phyloP scores from a whole-genome alignment of 2,797 vertebrate genomes.

The Macrochelys suwanniensis region DNA sequence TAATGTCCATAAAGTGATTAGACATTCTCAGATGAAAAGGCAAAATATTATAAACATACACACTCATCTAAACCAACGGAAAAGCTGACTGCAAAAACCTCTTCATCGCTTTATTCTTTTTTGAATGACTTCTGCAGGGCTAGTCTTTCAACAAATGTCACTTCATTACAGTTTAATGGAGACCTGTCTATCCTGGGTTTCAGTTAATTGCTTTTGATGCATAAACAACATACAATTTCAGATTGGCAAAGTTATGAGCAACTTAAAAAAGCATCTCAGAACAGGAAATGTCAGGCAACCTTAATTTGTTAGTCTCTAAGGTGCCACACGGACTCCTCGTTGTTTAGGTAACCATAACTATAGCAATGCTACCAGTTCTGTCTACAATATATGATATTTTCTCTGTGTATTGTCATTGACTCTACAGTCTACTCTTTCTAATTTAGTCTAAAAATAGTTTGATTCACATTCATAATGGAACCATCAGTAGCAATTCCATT shows the following conservation, averaged over 20 bases:
- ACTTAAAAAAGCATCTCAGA: background rate
- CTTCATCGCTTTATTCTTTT: background rate
- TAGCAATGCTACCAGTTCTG: rapidly evolving
- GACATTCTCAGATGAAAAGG: background rate
- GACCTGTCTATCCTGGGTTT: background rate
- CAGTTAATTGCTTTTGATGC: background rate
- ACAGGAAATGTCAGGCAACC: rapidly evolving
- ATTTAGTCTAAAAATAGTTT: background rate
- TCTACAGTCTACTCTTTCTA: background rate
- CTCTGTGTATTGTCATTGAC: background rate
- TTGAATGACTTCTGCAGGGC: background rate
- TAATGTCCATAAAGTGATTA: background rate
- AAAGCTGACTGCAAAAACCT: background rate
- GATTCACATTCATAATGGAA: background rate
- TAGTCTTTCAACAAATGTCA: background rate
- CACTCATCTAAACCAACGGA: background rate
- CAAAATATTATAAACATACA: background rate
- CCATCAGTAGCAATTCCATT: background rate
- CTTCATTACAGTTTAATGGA: background rate
- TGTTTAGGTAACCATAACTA: background rate
- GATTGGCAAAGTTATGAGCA: background rate
- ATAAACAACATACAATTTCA: background rate
- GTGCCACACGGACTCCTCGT: no score
- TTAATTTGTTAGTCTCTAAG: background rate
- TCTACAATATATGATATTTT: background rate